phyloP scores from a whole-genome alignment of 2,888 invertebrate genomes.

The Cloeon dipterum region DNA sequence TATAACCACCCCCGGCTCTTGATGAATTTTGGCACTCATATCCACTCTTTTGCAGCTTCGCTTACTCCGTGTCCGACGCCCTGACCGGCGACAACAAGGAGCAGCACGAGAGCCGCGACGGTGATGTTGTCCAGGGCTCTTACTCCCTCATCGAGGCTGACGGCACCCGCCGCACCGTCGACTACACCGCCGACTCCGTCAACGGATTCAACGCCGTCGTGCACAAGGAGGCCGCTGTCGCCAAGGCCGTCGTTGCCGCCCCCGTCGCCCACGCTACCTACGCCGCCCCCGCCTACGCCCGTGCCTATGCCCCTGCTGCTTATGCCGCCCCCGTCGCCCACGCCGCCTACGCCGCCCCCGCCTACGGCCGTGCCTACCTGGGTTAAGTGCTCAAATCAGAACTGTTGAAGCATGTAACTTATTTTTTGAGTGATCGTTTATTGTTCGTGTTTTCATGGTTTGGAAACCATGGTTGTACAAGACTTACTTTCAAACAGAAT shows the following conservation, averaged over 20 bases:
- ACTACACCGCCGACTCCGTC: constrained; percentile 7
- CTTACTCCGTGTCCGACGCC: constrained; percentile 11
- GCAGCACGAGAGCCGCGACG: constrained; percentile 10
- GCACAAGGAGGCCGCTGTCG: constrained; percentile 7
- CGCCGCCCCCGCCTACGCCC: constrained; percentile 5
- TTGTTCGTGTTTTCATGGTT: no score
- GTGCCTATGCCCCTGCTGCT: background rate
- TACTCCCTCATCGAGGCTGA: constrained; percentile 7
- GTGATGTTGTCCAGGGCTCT: constrained; percentile 8
- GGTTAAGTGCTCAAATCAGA: background rate
- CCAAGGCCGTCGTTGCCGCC: constrained; percentile 7
- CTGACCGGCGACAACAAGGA: constrained; percentile 11
- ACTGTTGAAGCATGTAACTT: no score
- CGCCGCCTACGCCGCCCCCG: background rate
- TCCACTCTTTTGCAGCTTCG: no score
- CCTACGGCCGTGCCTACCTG: no score
- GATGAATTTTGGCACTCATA: no score
- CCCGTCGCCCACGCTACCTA: constrained; percentile 3
- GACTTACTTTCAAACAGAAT: no score
- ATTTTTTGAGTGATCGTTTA: no score
- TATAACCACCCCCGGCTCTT: no score
- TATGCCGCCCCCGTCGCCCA: background rate
- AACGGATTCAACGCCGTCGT: constrained; percentile 8
- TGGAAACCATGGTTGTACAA: no score
- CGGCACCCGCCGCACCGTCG: constrained; percentile 7